These are phyloP conservation scores for Ctenosaura bakeri DNA, from an alignment of 2,797 vertebrate species.

Conservation along the genomic window DNA sequence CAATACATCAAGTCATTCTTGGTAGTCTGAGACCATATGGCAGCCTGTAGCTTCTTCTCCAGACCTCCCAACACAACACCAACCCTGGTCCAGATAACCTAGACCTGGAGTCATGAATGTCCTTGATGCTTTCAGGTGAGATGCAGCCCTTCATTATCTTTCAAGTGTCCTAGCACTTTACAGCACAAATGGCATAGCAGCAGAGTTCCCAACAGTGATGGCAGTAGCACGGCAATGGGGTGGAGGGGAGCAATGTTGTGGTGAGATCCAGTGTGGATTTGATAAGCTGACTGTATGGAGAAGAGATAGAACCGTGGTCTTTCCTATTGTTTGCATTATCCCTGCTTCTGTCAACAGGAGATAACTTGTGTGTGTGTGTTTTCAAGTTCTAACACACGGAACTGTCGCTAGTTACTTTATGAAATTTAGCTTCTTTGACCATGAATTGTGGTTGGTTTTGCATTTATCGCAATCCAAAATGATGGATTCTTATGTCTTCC, in stretches of 20 bases:
- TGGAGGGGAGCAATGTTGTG: background rate
- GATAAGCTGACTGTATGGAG: too few relatives aligned
- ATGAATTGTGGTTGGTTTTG: background rate
- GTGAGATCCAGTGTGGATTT: background rate
- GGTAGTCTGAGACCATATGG: background rate
- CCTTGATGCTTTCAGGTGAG: background rate
- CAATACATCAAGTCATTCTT: background rate
- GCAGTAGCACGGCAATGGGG: background rate
- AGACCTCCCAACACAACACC: background rate
- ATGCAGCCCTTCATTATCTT: background rate
- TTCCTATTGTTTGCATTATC: conserved; percentile 29
- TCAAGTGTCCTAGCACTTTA: background rate
- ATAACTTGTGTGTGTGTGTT: background rate
- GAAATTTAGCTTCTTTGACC: conserved; percentile 31
- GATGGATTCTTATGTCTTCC: background rate
- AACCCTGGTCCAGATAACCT: background rate
- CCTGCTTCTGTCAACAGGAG: conserved; percentile 24
- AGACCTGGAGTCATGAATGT: background rate
- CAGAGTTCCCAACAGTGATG: background rate
- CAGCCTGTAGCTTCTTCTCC: background rate
- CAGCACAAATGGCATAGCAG: background rate
- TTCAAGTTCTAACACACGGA: conserved; percentile 22
- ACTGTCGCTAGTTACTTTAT: conserved; percentile 11
- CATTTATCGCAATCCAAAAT: background rate
- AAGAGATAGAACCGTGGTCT: background rate